These are phyloP conservation scores for Orientallactaga sibirica DNA, from an alignment of 2,797 vertebrate genomes.

Conservation along the genomic window DNA sequence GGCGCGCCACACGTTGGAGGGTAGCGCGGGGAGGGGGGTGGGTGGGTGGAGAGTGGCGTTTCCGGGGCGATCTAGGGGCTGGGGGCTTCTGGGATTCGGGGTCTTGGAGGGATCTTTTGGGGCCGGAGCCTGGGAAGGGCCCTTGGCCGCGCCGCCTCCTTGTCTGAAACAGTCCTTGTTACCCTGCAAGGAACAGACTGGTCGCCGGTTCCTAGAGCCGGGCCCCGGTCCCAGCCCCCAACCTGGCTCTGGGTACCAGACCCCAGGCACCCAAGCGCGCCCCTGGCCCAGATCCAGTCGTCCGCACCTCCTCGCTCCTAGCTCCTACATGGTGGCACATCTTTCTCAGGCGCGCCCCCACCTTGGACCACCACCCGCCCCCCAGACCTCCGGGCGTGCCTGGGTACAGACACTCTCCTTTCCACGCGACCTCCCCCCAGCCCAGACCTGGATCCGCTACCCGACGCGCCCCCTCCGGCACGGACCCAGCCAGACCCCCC, in stretches of 20 bases:
- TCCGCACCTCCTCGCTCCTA: background rate
- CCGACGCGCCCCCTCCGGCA: background rate
- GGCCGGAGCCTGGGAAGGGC: slow-evolving; percentile 16
- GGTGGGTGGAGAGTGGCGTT: slow-evolving; percentile 66
- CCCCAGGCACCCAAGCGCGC: background rate
- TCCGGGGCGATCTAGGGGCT: slow-evolving; percentile 66
- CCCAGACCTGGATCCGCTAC: background rate
- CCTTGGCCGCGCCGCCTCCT: background rate
- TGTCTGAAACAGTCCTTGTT: background rate
- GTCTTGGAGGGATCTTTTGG: slow-evolving; percentile 1
- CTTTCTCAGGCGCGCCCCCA: background rate
- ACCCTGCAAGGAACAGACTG: background rate
- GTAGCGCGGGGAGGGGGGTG: slow-evolving; percentile 17
- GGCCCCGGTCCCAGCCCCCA: background rate
- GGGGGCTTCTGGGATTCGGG: slow-evolving; percentile 27
- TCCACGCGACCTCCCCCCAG: background rate
- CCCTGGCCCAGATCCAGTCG: background rate
- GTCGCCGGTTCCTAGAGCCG: background rate
- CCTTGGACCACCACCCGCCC: background rate
- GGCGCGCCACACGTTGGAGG: slow-evolving; percentile 49
- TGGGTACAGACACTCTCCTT: background rate
- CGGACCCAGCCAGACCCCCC: slow-evolving; percentile 1
- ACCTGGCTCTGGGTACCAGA: background rate
- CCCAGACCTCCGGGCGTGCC: too few species aligned
- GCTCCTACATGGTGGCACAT: background rate